Conservation (phyloP, 2,888 invertebrate genomes). For the Zhengitettix transpicula region DNA sequence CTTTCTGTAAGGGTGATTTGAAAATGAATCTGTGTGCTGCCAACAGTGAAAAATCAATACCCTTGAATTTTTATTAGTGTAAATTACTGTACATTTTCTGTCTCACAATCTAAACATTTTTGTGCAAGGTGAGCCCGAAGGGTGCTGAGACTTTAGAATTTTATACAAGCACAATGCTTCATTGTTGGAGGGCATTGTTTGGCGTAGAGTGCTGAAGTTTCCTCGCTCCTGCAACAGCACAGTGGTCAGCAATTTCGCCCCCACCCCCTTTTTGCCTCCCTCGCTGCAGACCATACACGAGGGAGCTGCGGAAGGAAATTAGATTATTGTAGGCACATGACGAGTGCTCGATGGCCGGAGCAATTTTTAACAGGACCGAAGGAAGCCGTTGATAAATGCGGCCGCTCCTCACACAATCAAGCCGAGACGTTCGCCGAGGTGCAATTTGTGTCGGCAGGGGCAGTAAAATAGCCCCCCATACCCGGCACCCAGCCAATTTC, state of each 20-base stretch:
- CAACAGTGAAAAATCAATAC: too few species aligned
- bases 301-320: slow-evolving; percentile 4
- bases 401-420: background rate
- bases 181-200: too few species aligned
- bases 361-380: slow-evolving; percentile 2
- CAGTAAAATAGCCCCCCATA: background rate
- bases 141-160: too few species aligned
- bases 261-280: slow-evolving; percentile 4
- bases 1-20: too few species aligned
- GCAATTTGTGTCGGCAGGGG: background rate
- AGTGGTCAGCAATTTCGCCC: background rate
- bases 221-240: too few species aligned
- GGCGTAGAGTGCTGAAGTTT: too few species aligned
- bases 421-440: background rate
- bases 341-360: slow-evolving; percentile 2
- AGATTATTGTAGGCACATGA: slow-evolving; percentile 9
- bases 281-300: background rate
- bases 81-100: too few species aligned
- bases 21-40: too few species aligned
- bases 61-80: too few species aligned
- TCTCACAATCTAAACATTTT: too few species aligned
- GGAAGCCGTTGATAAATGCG: background rate
- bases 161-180: too few species aligned
- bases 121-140: too few species aligned
- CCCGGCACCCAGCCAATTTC: background rate